Evolutionary conservation across 1,140 invertebrate genomes (phyloP).

Genomic region (Teleogryllus occipitalis): DNA sequence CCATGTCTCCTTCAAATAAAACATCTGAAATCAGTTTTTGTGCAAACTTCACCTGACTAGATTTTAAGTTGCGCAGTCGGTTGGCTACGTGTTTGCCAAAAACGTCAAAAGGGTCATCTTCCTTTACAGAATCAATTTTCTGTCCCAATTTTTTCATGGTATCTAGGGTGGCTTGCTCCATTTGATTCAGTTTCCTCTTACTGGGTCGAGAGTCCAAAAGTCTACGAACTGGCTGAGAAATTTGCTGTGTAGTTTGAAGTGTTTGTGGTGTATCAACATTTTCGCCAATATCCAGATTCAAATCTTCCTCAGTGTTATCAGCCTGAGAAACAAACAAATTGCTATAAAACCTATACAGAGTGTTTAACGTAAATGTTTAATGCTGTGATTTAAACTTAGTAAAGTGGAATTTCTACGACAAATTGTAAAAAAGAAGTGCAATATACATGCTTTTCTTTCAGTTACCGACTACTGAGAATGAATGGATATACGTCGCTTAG

Average conservation of each 20-base stretch:
- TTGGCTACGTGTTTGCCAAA: neutral
- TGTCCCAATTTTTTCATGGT: too few species aligned
- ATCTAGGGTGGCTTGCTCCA: too few species aligned
- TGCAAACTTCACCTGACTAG: neutral
- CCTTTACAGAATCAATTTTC: too few species aligned
- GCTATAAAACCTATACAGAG: neutral
- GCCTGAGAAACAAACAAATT: too few species aligned
- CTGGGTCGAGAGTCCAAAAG: neutral
- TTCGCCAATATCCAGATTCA: too few species aligned
- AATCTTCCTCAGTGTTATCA: too few species aligned
- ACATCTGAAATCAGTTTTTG: neutral
- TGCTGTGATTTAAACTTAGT: neutral
- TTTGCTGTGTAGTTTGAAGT: neutral
- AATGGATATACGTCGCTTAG: slow-evolving; percentile 19
- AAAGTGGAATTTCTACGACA: neutral
- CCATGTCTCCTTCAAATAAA: neutral
- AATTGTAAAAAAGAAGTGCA: neutral
- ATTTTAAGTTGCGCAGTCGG: neutral
- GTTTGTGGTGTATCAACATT: neutral
- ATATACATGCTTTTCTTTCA: slow-evolving; percentile 11
- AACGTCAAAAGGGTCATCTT: neutral
- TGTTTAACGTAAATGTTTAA: neutral
- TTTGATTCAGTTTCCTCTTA: neutral
- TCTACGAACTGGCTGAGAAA: neutral
- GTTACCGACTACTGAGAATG: neutral